Base-by-base conservation (phyloP, 2,797 vertebrate species). In the Pteropus rufus region DNA sequence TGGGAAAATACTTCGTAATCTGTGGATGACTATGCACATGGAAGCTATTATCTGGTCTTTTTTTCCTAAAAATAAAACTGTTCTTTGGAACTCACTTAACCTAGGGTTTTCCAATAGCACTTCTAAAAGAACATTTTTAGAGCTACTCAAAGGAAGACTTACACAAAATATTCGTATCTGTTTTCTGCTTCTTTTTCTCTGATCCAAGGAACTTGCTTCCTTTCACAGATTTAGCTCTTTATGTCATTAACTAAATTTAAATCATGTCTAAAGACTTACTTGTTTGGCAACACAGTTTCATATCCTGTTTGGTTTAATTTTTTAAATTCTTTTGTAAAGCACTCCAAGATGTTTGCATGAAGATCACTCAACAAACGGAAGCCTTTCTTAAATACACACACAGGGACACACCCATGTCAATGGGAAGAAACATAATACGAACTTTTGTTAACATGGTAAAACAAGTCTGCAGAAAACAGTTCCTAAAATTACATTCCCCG, bases 281-380 rank as follows among this genome's bases (percentile, higher is more conserved):
- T 98, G 89, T 98, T 98, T 98, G 98, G 98, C 97, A 98, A 75
- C 89, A 93, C 75, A 97, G 96, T 98, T 98, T 98, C 98, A 98
- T 98, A 98, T 98, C 98, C 97, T 98, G 98, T 98, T 98, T 98
- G 93, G 95, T 97, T 98, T 98, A 97, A 91, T 97, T 98, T 98
- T 96, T 98, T 29, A 98, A 94, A 95, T 97, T 90, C 95, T 93
- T 97, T 97, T 95, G 83, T 89, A 69, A 98, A 98, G 96, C 97
- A 98, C 58, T 98, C 97, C 96, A 98, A 98, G 97, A 98, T 98
- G 97, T 98, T 98, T 98, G 90, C 88, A 97, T 91, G 95, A 98
- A 93, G 93, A 96, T 97, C 96, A 96, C 65, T 98, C 93, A 91
- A 96, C 93, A 98, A 98, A 98, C 56, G 24, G 46, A 87, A 98